Evolutionary conservation across 2,113 vertebrate genomes (phyloP), one percentile per base, ranked within the genome.

Genomic region (Pluvialis apricaria): DNA sequence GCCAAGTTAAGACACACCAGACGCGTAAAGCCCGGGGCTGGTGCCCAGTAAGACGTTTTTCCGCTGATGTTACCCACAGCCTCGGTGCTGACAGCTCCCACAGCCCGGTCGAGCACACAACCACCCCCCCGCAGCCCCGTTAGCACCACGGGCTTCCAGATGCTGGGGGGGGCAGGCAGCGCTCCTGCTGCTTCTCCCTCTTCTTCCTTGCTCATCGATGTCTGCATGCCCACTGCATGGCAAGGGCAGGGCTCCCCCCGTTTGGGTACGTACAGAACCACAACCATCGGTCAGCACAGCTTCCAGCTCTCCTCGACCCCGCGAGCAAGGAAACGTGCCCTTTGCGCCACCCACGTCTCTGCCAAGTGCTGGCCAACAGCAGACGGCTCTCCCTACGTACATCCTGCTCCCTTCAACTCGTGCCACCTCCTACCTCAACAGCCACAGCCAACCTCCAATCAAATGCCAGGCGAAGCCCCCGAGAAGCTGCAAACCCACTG

Each of bases 321-420:
- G 6, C 0, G 1, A 24, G 19, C 32, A 28, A 25, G 38, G 78
- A 88, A 21, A 26, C 6, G 11, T 4, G 36, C 62, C 14, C 29
- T 45, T 18, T 6, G 11, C 58, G 15, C 31, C 42, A 25, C 15
- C 32, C 65, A 6, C 1, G 0, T 3, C 47, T 10, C 49, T 0
- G 2, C 11, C 12, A 2, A 42, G 31, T 0, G 1, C 42, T 36
- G 42, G 28, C 49, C 61, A 9, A 16, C 8, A 40, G 64, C 25
- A 3, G 9, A 32, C 16, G 61, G 61, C 78, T 60, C 57, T 18
- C 57, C 42, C 47, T 9, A 5, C 1, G 0, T 15, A 5, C 26
- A 32, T 24, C 47, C 81, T 75, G 55, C 40, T 82, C 38, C 51
- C 58, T 82, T 61, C 84, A 40, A 17, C 26, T 75, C 73, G 19